Evolutionary conservation across 2,113 vertebrate species (phyloP).

Genomic region (Sturnira hondurensis): DNA sequence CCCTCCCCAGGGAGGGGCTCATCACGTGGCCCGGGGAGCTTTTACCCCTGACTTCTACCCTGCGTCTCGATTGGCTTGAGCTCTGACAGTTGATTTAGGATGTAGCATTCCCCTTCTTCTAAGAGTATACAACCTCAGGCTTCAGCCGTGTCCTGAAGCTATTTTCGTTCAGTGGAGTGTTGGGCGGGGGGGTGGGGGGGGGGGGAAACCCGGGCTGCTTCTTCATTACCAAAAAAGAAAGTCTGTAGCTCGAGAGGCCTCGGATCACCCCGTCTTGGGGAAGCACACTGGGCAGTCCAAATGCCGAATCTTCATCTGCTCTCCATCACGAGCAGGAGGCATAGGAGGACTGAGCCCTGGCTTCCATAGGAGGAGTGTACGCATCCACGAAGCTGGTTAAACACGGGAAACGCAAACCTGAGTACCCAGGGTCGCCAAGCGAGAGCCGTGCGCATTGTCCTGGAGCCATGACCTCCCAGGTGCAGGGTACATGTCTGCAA

Average conservation of each 20-base stretch:
- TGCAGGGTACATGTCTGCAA: accelerated
- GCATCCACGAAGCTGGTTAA: not conserved
- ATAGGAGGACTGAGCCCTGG: accelerated
- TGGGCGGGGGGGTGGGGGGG: too few species aligned
- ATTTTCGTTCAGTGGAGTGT: slow-evolving; percentile 35
- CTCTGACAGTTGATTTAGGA: not conserved
- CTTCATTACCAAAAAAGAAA: slow-evolving; percentile 44
- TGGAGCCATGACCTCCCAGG: accelerated
- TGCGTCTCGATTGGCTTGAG: not conserved
- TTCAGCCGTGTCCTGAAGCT: slow-evolving; percentile 6
- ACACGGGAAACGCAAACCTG: accelerated
- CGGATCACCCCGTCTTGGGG: not conserved
- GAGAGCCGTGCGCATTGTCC: accelerated
- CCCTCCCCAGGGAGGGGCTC: not conserved
- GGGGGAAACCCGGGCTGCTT: not conserved
- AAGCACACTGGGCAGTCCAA: accelerated
- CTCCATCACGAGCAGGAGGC: not conserved
- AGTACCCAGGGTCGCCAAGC: accelerated
- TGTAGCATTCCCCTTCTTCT: not conserved
- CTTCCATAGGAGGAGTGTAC: accelerated
- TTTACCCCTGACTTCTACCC: not conserved
- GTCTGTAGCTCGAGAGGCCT: not conserved
- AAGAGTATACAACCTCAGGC: not conserved
- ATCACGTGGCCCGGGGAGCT: not conserved
- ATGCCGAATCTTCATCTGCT: not conserved